phyloP scores from a whole-genome alignment of 2,113 vertebrate species.

The Lynx canadensis region DNA sequence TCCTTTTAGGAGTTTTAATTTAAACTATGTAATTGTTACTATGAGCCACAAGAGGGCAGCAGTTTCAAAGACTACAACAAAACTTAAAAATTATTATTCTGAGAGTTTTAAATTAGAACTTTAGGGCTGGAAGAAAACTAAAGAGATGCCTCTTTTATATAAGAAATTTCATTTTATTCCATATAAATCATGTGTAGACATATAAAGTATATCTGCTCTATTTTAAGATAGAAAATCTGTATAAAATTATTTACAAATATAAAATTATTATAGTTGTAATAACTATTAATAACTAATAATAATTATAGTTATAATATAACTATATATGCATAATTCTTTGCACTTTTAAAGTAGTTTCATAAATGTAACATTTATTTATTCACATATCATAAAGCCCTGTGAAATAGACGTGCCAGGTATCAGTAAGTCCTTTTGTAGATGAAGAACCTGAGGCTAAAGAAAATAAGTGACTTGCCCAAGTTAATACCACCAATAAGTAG shows the following conservation, averaged over 20 bases:
- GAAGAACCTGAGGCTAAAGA: not conserved
- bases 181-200: not conserved
- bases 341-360: not conserved
- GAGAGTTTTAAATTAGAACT: not conserved
- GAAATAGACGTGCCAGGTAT: not conserved
- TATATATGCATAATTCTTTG: not conserved
- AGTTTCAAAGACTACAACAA: slow-evolving; percentile 57
- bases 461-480: not conserved
- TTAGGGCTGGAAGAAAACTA: not conserved
- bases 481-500: not conserved
- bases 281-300: too few relatives aligned
- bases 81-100: not conserved
- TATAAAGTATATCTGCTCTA: not conserved
- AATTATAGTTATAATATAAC: too few relatives aligned
- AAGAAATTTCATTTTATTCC: slow-evolving; percentile 23
- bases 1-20: not conserved
- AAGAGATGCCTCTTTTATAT: not conserved
- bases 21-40: not conserved
- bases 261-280: too few relatives aligned
- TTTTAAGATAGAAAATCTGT: not conserved
- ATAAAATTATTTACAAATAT: slow-evolving; percentile 1
- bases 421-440: not conserved
- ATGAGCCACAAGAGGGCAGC: slow-evolving; percentile 78
- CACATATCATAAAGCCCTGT: not conserved
- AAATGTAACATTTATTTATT: slow-evolving; percentile 33